These are phyloP conservation scores for Cydia fagiglandana DNA, from an alignment of 1,140 invertebrate genomes.

Conservation along the genomic window DNA sequence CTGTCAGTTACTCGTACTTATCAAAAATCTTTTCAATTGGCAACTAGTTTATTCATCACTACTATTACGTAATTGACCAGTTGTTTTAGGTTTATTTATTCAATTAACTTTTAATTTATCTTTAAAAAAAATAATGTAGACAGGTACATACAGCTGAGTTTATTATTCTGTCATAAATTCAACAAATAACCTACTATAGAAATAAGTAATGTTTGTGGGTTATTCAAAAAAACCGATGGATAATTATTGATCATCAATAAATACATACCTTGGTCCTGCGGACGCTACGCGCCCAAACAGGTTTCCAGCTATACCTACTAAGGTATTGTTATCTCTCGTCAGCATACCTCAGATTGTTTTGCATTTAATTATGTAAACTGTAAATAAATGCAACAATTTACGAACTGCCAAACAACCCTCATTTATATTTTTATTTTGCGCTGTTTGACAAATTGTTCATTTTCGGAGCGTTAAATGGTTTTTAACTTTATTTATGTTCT, in stretches of 20 bases:
- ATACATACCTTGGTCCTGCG: constrained; percentile 37
- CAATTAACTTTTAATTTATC: no score
- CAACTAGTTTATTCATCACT: no score
- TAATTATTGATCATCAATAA: constrained; percentile 12
- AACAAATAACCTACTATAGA: no score
- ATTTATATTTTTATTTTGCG: constrained; percentile 39
- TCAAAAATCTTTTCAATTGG: no score
- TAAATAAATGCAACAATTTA: constrained; percentile 47
- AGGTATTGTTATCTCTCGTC: constrained; percentile 60
- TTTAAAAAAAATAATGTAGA: no score
- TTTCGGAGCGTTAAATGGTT: constrained; percentile 19
- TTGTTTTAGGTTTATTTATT: no score
- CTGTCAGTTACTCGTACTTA: no score
- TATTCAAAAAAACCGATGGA: neutral
- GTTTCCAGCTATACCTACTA: constrained; percentile 55
- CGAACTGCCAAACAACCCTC: constrained; percentile 47
- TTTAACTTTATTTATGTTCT: neutral
- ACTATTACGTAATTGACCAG: no score
- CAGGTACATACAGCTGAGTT: no score
- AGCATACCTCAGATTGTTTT: constrained; percentile 61
- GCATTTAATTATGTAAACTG: constrained; percentile 60
- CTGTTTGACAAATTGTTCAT: constrained; percentile 45
- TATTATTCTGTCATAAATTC: no score
- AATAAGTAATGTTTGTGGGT: no score
- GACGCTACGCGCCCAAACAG: constrained; percentile 53